Base-by-base conservation (phyloP, 2,113 vertebrate genomes). In the Amia ocellicauda region DNA sequence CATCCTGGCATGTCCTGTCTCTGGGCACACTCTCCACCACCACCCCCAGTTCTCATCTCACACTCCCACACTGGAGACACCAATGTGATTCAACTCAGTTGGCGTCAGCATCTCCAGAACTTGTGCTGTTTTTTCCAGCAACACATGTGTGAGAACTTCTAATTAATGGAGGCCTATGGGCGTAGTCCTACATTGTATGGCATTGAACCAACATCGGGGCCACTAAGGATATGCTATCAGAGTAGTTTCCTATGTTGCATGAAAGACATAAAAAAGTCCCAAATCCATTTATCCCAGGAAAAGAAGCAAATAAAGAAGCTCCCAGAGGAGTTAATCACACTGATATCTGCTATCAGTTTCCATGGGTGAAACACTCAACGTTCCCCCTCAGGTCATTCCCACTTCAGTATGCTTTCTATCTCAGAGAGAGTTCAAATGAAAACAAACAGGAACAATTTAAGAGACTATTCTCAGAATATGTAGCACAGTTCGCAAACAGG, bases 1-100 rank as follows among this genome's bases (percentile, higher is more conserved):
- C 19, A 41, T 41, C 43, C 23, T 17, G 3, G 36, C 29, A 57
- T 19, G 58, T 24, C 9, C 7, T 40, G 31, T 22, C 8, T n/a
- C n/a, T 9, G 14, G 7, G 13, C 22, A 23, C 22, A 26, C 20
- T 13, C 19, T 23, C 22, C 51, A 53, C 17, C 13, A 20, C 13
- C 51, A 26, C 51, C 62, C 57, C 58, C 59, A 49, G 45, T 50
- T 63, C 41, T 42, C 27, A 17, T n/a, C 24, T 27, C 53, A 54
- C 20, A 23, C 13, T 17, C 23, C 26, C 20, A 60, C 11, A 23
- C 36, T 36, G 11, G 31, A 36, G 31, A 5, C 31, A 36, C 31
- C 11, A 36, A 5, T 36, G 31, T 36, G 31, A 36, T n/a, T n/a
- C n/a, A n/a, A n/a, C n/a, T n/a, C n/a, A n/a, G n/a, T n/a, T n/a